Conservation (phyloP, 1,140 invertebrate species). For the Drosophila pectinifera region DNA sequence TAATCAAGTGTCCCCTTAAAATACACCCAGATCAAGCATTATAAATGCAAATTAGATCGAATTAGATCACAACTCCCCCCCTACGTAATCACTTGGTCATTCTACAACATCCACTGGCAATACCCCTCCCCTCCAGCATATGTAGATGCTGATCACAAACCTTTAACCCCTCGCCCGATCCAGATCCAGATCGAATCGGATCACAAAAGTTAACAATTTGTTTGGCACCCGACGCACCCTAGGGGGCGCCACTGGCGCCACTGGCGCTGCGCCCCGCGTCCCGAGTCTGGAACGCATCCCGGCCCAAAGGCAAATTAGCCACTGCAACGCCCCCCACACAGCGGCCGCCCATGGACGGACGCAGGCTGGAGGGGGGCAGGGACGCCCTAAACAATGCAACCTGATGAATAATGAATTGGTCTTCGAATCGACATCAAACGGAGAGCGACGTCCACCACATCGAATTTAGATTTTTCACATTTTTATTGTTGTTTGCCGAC, state of each 20-base stretch:
- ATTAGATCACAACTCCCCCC: neutral
- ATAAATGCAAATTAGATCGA: too few relatives aligned
- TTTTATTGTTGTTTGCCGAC: conserved; percentile 77
- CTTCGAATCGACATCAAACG: conserved; percentile 54
- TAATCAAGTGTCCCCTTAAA: too few relatives aligned
- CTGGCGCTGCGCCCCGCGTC: conserved; percentile 1
- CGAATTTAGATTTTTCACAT: conserved; percentile 71
- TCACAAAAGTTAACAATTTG: conserved; percentile 67
- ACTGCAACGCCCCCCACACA: conserved; percentile 67
- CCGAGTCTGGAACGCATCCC: conserved; percentile 33
- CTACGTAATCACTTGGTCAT: too few relatives aligned
- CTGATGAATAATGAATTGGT: conserved; percentile 79
- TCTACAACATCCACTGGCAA: too few relatives aligned
- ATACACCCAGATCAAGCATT: neutral
- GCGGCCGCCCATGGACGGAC: conserved; percentile 5
- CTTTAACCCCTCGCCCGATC: conserved; percentile 3
- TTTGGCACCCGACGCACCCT: conserved; percentile 56
- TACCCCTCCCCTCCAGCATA: neutral
- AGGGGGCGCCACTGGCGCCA: conserved; percentile 72
- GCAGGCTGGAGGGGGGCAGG: conserved; percentile 1
- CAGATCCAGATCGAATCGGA: conserved; percentile 44
- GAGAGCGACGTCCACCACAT: conserved; percentile 52
- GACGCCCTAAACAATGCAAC: conserved; percentile 28
- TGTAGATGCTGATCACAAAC: neutral
- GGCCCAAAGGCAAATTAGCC: conserved; percentile 56